Evolutionary conservation across 2,888 invertebrate species (phyloP).

Genomic region (Furcula furcula): DNA sequence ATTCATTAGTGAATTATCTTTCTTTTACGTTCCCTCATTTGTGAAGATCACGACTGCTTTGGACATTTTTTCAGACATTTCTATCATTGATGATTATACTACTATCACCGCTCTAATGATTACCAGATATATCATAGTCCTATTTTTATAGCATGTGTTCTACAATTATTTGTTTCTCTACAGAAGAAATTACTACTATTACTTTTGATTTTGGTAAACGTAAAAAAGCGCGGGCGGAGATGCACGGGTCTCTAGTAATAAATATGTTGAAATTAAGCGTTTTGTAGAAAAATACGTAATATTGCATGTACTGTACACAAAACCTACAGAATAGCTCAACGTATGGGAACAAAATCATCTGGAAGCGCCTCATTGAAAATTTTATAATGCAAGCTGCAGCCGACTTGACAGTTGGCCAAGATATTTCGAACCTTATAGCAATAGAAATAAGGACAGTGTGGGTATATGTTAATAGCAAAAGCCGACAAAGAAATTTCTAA

Average conservation of each 20-base stretch:
- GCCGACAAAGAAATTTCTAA: conserved; percentile 38
- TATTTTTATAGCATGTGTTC: too few species aligned
- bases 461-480: conserved; percentile 8
- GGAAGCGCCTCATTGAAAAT: conserved; percentile 43
- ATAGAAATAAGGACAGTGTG: conserved; percentile 22
- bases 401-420: conserved; percentile 11
- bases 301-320: conserved; percentile 44
- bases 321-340: conserved; percentile 36
- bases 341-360: conserved; percentile 59
- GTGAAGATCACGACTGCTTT: too few species aligned
- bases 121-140: too few species aligned
- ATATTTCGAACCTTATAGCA: conserved; percentile 27
- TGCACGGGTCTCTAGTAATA: conserved; percentile 19
- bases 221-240: too few species aligned
- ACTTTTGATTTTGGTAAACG: too few species aligned
- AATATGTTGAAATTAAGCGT: conserved; percentile 13
- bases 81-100: too few species aligned
- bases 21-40: too few species aligned
- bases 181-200: too few species aligned
- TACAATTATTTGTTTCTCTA: too few species aligned
- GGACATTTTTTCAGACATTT: too few species aligned
- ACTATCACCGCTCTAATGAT: too few species aligned
- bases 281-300: conserved; percentile 43
- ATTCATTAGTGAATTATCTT: too few species aligned
- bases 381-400: conserved; percentile 26